Conservation (phyloP, 2,888 invertebrate species). For the Caenorhabditis virilis region DNA sequence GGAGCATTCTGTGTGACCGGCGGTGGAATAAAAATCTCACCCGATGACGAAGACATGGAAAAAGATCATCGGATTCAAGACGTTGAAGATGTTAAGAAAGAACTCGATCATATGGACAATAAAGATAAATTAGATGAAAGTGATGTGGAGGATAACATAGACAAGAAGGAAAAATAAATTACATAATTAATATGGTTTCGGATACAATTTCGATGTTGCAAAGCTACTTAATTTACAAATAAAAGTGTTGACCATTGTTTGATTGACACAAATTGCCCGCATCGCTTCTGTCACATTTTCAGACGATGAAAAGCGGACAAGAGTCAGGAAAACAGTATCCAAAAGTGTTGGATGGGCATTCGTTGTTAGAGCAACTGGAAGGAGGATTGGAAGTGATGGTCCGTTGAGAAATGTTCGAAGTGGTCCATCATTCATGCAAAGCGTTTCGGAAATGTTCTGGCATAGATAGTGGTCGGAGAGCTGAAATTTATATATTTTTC, state of each 20-base stretch:
- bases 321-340: slow-evolving; percentile 37
- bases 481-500: slow-evolving; percentile 33
- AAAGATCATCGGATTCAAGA: slow-evolving; percentile 43
- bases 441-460: slow-evolving; percentile 36
- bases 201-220: no score
- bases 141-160: background rate
- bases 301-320: slow-evolving; percentile 41
- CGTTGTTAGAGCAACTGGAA: slow-evolving; percentile 45
- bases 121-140: slow-evolving; percentile 22
- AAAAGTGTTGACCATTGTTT: background rate
- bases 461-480: slow-evolving; percentile 63
- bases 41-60: slow-evolving; percentile 40
- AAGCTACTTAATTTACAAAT: background rate
- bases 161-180: slow-evolving; percentile 5
- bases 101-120: slow-evolving; percentile 40
- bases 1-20: slow-evolving; percentile 40
- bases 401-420: slow-evolving; percentile 50
- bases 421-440: slow-evolving; percentile 50
- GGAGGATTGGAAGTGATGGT: slow-evolving; percentile 39
- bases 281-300: slow-evolving; percentile 35
- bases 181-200: background rate
- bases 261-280: slow-evolving; percentile 29
- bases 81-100: slow-evolving; percentile 44
- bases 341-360: slow-evolving; percentile 41
- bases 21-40: slow-evolving; percentile 39